Conservation (phyloP, 2,888 invertebrate species). For the Criorhina ranunculi region DNA sequence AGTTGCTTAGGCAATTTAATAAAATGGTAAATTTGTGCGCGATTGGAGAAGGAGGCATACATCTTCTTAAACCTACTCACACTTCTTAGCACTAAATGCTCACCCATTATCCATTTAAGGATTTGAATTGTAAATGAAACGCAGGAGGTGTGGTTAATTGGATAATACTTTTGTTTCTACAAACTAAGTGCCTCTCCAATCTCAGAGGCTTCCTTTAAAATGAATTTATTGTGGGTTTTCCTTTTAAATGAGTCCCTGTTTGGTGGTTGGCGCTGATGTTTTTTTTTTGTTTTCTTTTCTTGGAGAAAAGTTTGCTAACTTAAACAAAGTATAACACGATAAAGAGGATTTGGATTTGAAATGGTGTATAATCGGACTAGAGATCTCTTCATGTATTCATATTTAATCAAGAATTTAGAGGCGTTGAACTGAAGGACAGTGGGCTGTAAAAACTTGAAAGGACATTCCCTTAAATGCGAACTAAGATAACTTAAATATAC, state of each 20-base stretch:
- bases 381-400: no score
- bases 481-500: no score
- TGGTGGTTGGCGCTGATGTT: background rate
- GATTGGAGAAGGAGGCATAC: background rate
- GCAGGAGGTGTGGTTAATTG: slow-evolving; percentile 32
- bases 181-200: background rate
- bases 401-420: no score
- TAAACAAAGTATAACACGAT: no score
- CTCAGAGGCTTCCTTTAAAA: background rate
- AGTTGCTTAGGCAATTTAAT: slow-evolving; percentile 21
- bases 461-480: no score
- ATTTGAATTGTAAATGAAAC: slow-evolving; percentile 31
- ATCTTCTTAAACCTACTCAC: background rate
- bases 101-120: slow-evolving; percentile 22
- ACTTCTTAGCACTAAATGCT: background rate
- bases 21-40: slow-evolving; percentile 4
- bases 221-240: background rate
- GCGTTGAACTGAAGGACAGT: no score
- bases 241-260: background rate
- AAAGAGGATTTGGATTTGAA: no score
- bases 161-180: slow-evolving; percentile 11
- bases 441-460: no score
- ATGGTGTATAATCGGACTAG: no score
- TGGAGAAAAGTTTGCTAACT: no score
- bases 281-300: background rate